Percentiles rank a stretch among this genome's conserved stretches.
These are phyloP conservation scores for Jaculus jaculus DNA, from an alignment of 2,113 vertebrate genomes.

Conservation along the genomic window DNA sequence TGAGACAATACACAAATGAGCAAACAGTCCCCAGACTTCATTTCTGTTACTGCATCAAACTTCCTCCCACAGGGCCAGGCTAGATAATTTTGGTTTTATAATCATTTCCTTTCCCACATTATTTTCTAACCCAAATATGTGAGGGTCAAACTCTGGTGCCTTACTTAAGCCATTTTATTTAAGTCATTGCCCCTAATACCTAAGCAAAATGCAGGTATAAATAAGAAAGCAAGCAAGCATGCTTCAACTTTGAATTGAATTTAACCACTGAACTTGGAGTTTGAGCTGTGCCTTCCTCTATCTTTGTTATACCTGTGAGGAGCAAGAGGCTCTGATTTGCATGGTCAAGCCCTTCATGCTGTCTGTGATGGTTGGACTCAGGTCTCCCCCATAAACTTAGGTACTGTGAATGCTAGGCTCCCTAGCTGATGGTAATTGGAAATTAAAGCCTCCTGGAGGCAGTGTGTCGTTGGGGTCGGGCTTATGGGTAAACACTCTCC, in stretches of 20 bases:
- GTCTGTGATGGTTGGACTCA: too few relatives aligned
- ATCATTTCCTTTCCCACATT: neutral
- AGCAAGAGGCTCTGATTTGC: neutral
- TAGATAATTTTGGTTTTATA: neutral
- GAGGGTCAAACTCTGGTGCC: neutral
- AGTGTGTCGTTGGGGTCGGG: too few relatives aligned
- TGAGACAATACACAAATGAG: neutral
- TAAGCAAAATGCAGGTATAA: neutral
- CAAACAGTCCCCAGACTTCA: neutral
- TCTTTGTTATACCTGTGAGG: neutral
- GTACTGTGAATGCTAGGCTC: too few relatives aligned
- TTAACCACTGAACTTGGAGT: neutral
- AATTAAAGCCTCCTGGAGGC: too few relatives aligned
- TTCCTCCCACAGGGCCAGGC: constrained; percentile 18
- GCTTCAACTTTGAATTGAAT: neutral
- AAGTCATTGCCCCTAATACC: neutral
- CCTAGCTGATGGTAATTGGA: too few relatives aligned
- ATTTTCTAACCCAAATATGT: neutral
- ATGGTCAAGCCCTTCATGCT: neutral
- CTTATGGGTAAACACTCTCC: too few relatives aligned
- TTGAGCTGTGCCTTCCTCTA: neutral
- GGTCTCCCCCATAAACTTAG: too few relatives aligned
- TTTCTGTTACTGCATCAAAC: constrained; percentile 14
- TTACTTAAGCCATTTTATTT: neutral
- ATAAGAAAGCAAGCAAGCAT: neutral